phyloP scores from a whole-genome alignment of 2,888 invertebrate species.

The Vannuccia rotundouncinata region DNA sequence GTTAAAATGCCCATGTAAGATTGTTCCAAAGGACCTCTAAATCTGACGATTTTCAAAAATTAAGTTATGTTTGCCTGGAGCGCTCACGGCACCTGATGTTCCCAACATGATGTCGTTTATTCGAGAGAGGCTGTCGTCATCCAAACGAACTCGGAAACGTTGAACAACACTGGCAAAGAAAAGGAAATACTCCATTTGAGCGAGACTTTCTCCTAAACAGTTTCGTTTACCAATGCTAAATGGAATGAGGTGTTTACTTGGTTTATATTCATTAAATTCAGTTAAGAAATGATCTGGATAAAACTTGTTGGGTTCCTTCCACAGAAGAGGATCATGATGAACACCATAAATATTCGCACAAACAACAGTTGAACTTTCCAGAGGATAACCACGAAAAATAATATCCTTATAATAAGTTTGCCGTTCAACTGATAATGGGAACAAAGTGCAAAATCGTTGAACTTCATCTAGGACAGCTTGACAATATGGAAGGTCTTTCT shows the following conservation, averaged over 20 bases:
- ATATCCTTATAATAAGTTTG: neutral
- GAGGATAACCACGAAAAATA: neutral
- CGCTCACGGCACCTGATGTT: neutral
- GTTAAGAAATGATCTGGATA: conserved; percentile 36
- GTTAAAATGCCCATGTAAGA: no score
- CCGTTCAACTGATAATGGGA: conserved; percentile 37
- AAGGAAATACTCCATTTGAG: conserved; percentile 36
- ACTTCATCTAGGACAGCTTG: conserved; percentile 39
- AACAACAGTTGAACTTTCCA: conserved; percentile 30
- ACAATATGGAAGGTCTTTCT: conserved; percentile 31
- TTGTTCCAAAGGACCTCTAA: no score
- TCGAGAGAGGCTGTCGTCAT: neutral
- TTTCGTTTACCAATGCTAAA: conserved; percentile 34
- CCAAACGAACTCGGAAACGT: conserved; percentile 21
- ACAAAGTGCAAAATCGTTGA: conserved; percentile 37
- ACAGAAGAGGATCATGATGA: conserved; percentile 36
- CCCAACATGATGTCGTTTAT: neutral
- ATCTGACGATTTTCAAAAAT: conserved; percentile 22
- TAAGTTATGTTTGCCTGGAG: neutral
- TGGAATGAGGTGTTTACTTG: conserved; percentile 35
- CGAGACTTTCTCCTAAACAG: conserved; percentile 38
- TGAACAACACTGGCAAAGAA: conserved; percentile 38
- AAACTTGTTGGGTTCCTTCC: conserved; percentile 37
- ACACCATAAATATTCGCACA: conserved; percentile 35
- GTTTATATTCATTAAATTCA: conserved; percentile 3